Evolutionary conservation across 2,888 invertebrate genomes (phyloP).

Genomic region (Beris chalybata): DNA sequence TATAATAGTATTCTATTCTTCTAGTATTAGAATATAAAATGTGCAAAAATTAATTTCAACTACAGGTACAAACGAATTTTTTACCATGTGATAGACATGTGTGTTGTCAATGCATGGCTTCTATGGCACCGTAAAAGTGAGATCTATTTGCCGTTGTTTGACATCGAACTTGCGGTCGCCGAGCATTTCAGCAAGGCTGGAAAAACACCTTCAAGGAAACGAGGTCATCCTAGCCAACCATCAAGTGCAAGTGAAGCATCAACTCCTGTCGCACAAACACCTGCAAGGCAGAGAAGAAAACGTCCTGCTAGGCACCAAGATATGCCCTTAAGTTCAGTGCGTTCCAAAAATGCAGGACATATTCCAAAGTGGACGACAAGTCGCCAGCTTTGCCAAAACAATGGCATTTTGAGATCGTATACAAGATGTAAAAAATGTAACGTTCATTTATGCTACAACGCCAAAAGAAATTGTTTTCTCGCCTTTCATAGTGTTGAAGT

Average conservation of each 20-base stretch:
- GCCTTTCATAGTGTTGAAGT: too few species aligned
- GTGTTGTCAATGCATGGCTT: constrained; percentile 27
- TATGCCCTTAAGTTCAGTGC: neutral
- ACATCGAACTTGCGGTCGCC: constrained; percentile 22
- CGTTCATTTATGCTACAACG: too few species aligned
- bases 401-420: too few species aligned
- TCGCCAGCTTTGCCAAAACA: neutral
- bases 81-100: neutral
- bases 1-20: too few species aligned
- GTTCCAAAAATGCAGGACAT: neutral
- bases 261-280: neutral
- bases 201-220: constrained; percentile 16
- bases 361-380: neutral
- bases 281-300: neutral
- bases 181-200: constrained; percentile 22
- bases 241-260: constrained; percentile 3
- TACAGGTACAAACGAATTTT: constrained; percentile 6
- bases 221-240: constrained; percentile 7
- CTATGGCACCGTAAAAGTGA: constrained; percentile 25
- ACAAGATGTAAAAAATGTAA: too few species aligned
- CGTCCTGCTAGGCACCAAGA: neutral
- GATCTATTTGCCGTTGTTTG: constrained; percentile 25
- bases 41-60: too few species aligned
- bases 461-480: too few species aligned
- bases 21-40: too few species aligned